These are phyloP conservation scores for Hydra vulgaris DNA, from an alignment of 30 jellyfish, hydroid and myxozoan genomes.

Conservation along the genomic window DNA sequence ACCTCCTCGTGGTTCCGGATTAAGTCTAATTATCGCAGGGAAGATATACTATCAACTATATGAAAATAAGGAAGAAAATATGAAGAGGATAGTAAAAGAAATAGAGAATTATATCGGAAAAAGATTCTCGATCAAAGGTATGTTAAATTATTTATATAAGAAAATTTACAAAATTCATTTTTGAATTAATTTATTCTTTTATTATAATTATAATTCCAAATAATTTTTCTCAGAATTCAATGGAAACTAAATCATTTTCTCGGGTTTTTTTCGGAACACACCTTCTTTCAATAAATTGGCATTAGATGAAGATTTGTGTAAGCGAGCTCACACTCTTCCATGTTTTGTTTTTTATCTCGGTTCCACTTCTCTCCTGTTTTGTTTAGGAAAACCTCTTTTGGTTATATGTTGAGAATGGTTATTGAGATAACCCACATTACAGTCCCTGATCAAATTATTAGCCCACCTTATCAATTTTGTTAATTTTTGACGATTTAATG, in stretches of 20 bases:
- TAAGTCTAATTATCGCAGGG: background rate
- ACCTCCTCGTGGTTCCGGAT: slow-evolving; percentile 2
- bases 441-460: background rate
- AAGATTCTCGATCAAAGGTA: background rate
- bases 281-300: background rate
- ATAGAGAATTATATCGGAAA: background rate
- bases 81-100: background rate
- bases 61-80: background rate
- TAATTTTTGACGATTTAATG: background rate
- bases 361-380: background rate
- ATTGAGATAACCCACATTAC: background rate
- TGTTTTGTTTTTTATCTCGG: background rate
- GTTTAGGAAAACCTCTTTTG: background rate
- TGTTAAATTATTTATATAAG: background rate
- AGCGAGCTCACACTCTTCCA: background rate
- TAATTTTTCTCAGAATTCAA: background rate
- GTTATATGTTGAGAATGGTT: background rate
- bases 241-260: background rate
- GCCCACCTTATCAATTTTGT: background rate
- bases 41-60: background rate
- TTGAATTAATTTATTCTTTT: background rate
- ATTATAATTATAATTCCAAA: background rate
- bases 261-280: background rate
- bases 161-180: background rate
- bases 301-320: background rate